phyloP scores from a whole-genome alignment of 2,797 vertebrate species.

The Limosa lapponica region DNA sequence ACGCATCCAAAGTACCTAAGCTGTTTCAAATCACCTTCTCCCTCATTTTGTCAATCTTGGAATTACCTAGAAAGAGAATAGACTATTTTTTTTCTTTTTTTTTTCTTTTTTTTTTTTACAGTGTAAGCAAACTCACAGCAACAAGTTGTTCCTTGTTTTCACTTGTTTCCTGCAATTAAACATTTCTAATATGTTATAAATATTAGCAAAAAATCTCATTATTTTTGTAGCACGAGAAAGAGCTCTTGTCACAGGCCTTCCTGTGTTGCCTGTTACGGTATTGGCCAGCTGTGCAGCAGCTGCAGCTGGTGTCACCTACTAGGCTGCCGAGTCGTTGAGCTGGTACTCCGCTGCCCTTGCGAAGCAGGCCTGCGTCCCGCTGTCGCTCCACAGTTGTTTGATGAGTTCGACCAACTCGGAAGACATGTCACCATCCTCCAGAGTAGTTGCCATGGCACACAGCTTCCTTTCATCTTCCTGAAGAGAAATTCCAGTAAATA shows the following conservation, averaged over 20 bases:
- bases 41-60: background rate
- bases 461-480: constrained; percentile 76
- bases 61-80: background rate
- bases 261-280: fast-evolving
- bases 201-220: fast-evolving
- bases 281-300: background rate
- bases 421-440: constrained; percentile 67
- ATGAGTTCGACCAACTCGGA: constrained; percentile 60
- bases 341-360: constrained; percentile 74
- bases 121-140: background rate
- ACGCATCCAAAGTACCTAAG: background rate
- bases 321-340: constrained; percentile 77
- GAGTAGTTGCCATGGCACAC: constrained; percentile 2
- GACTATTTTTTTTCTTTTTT: background rate
- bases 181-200: background rate
- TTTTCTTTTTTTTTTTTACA: background rate
- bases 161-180: background rate
- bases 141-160: background rate
- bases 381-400: constrained; percentile 64
- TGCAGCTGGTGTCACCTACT: constrained; percentile 69
- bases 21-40: background rate
- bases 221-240: fast-evolving
- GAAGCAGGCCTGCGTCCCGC: constrained; percentile 72
- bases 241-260: fast-evolving
- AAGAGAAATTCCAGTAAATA: constrained; percentile 5